Evolutionary conservation across 2,888 invertebrate genomes (phyloP).

Genomic region (Rotaria socialis): DNA sequence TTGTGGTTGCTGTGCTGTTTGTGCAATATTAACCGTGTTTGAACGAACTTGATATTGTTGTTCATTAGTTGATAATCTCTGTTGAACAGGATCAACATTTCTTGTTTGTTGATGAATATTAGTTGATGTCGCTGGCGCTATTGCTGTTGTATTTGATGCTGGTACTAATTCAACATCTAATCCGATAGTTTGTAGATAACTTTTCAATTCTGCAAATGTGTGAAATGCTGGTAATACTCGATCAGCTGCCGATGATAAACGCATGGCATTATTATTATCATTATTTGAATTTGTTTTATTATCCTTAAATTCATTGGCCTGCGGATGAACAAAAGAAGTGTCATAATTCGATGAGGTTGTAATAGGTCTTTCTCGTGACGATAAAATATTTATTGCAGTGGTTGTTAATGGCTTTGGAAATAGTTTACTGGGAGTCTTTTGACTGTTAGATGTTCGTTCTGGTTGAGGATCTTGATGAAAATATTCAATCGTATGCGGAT

Average conservation of each 20-base stretch:
- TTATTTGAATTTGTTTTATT: background rate
- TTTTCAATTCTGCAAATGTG: slow-evolving; percentile 1
- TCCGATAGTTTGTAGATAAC: slow-evolving; percentile 20
- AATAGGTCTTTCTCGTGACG: background rate
- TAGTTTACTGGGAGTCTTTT: background rate
- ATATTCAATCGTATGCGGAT: slow-evolving; percentile 17
- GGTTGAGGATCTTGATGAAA: background rate
- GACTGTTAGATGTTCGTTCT: background rate
- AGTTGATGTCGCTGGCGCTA: background rate
- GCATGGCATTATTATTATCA: background rate
- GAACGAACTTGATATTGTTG: slow-evolving; percentile 5
- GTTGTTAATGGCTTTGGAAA: background rate
- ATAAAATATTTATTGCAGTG: background rate
- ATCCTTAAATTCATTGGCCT: background rate
- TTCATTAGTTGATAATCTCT: background rate
- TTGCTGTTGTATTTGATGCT: background rate
- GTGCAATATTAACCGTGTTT: background rate
- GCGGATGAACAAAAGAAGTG: background rate
- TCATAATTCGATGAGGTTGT: background rate
- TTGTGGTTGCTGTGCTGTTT: slow-evolving; percentile 1
- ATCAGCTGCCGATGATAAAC: background rate
- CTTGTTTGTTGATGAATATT: background rate
- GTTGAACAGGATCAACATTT: background rate
- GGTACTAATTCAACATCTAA: slow-evolving; percentile 33
- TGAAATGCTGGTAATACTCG: slow-evolving; percentile 13